Conservation (phyloP, 2,888 invertebrate species). For the Ochropleura plecta region DNA sequence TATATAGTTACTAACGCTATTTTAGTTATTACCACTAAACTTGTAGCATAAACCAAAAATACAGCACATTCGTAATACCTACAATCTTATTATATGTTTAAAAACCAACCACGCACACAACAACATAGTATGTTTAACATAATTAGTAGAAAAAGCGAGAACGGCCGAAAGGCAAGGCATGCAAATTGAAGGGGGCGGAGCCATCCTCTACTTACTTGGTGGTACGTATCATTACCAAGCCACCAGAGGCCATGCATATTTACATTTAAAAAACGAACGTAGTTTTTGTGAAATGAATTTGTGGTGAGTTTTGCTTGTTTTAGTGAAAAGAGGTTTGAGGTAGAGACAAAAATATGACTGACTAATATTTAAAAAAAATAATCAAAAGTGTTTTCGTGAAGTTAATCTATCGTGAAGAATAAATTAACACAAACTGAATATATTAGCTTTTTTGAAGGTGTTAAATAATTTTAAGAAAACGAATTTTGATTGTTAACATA, state of each 20-base stretch:
- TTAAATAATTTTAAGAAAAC: neutral
- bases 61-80: constrained; percentile 6
- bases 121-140: constrained; percentile 44
- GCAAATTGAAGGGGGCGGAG: constrained; percentile 58
- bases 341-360: neutral
- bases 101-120: constrained; percentile 30
- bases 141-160: constrained; percentile 58
- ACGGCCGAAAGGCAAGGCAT: constrained; percentile 51
- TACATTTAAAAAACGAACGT: constrained; percentile 45
- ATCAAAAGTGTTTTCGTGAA: neutral
- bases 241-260: constrained; percentile 37
- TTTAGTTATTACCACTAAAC: neutral
- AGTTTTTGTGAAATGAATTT: constrained; percentile 37
- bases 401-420: too few relatives aligned
- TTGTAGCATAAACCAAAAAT: neutral
- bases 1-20: neutral
- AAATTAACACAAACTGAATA: too few relatives aligned
- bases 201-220: constrained; percentile 36
- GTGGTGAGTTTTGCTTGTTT: constrained; percentile 14
- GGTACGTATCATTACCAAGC: constrained; percentile 44
- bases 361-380: neutral
- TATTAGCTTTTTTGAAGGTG: neutral
- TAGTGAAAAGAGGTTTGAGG: neutral
- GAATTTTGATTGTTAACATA: neutral
- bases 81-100: constrained; percentile 8